Evolutionary conservation across 2,888 invertebrate species (phyloP).

Genomic region (Artemia sp.): DNA sequence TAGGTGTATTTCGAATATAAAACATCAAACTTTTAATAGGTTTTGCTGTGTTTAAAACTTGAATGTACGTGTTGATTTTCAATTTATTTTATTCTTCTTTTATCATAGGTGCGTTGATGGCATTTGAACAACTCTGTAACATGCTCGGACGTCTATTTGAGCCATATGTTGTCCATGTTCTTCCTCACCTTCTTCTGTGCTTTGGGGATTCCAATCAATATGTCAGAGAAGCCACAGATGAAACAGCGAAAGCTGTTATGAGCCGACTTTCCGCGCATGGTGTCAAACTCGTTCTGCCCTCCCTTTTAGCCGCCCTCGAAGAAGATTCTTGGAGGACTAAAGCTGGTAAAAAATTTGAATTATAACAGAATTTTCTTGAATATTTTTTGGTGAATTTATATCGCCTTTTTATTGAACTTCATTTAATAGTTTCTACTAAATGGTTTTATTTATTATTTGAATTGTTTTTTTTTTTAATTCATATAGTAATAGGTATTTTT

Average conservation of each 20-base stretch:
- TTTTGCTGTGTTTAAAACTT: too few relatives aligned
- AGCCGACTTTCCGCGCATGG: slow-evolving; percentile 89
- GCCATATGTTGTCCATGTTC: slow-evolving; percentile 92
- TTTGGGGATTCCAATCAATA: slow-evolving; percentile 91
- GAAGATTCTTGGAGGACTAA: slow-evolving; percentile 99
- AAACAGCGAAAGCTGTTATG: slow-evolving; percentile 80
- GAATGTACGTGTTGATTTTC: background rate
- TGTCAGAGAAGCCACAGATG: slow-evolving; percentile 89
- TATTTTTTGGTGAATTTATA: background rate
- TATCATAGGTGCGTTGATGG: slow-evolving; percentile 65
- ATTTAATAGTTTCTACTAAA: background rate
- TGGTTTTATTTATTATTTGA: too few relatives aligned
- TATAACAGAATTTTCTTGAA: background rate
- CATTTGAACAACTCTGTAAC: slow-evolving; percentile 88
- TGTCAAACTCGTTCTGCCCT: slow-evolving; percentile 88
- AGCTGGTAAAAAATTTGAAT: slow-evolving; percentile 42
- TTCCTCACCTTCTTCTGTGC: slow-evolving; percentile 82
- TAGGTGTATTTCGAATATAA: too few relatives aligned
- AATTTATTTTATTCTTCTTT: background rate
- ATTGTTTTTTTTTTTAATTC: too few relatives aligned
- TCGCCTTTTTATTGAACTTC: background rate
- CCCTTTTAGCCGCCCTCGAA: slow-evolving; percentile 75
- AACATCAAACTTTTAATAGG: too few relatives aligned
- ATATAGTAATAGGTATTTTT: too few relatives aligned
- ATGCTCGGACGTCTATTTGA: slow-evolving; percentile 92